A percentile compares a stretch with the other conserved stretches of the same genome.
Conservation (phyloP, 2,888 invertebrate species). For the Noctua comes region DNA sequence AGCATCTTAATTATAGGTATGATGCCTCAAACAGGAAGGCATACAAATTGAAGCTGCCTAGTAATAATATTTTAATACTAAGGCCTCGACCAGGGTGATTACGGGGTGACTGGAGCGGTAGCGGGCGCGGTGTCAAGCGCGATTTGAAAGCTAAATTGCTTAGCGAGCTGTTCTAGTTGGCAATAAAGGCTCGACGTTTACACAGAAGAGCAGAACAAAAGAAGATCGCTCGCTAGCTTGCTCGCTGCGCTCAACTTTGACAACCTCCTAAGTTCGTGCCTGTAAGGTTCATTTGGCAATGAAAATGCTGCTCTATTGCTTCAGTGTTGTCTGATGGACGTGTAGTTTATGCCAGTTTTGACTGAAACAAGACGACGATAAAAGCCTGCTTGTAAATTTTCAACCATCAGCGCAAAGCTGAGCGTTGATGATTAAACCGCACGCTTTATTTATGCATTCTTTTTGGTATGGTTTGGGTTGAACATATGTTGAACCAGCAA, state of each 20-base stretch:
- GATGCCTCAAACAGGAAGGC: conserved; percentile 50
- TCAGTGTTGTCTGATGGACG: background rate
- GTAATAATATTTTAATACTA: conserved; percentile 58
- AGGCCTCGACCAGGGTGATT: background rate
- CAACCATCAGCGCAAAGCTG: background rate
- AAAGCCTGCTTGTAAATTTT: background rate
- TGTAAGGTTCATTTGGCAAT: background rate
- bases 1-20: conserved; percentile 50
- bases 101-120: background rate
- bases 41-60: conserved; percentile 43
- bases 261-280: background rate
- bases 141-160: background rate
- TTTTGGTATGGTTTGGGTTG: no score
- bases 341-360: background rate
- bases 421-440: no score
- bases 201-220: no score
- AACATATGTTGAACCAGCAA: no score
- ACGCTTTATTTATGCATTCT: background rate
- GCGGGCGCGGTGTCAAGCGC: background rate
- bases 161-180: no score
- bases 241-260: background rate
- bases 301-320: background rate
- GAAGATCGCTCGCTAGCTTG: background rate
- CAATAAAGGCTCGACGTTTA: no score
- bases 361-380: background rate